Percentiles rank a stretch among this genome's conserved stretches.
Evolutionary conservation across 2,888 invertebrate species (phyloP).

Genomic region (Conops quadrifasciatus): DNA sequence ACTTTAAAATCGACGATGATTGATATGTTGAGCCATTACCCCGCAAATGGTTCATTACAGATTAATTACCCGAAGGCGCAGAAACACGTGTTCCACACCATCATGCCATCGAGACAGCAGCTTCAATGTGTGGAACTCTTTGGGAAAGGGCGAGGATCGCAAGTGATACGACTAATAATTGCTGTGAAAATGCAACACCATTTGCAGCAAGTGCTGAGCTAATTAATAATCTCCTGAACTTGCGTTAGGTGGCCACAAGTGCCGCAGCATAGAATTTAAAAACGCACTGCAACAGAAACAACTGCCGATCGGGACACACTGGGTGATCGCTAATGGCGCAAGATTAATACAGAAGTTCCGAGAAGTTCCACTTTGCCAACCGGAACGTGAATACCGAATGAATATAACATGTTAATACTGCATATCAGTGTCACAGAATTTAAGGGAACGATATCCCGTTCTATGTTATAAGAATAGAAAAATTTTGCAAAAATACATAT

Average conservation of each 20-base stretch:
- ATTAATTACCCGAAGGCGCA: slow-evolving; percentile 44
- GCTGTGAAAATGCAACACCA: not conserved
- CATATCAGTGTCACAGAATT: no score
- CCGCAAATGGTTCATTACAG: slow-evolving; percentile 47
- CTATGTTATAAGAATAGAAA: no score
- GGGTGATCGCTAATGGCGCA: no score
- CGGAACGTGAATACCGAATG: no score
- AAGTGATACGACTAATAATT: not conserved
- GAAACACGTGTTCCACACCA: slow-evolving; percentile 24
- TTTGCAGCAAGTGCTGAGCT: slow-evolving; percentile 43
- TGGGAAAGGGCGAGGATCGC: not conserved
- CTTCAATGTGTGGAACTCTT: not conserved
- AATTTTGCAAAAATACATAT: no score
- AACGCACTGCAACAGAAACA: not conserved
- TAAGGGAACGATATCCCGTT: no score
- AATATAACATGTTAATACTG: no score
- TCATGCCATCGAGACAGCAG: not conserved
- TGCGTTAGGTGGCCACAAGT: not conserved
- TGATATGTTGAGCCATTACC: slow-evolving; percentile 45
- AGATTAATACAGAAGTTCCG: no score
- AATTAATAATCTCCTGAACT: slow-evolving; percentile 46
- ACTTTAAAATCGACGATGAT: slow-evolving; percentile 37
- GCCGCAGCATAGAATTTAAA: not conserved
- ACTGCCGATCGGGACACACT: not conserved
- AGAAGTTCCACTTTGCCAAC: no score